Base-by-base conservation (phyloP, 1,140 invertebrate genomes). In the Ceratina japonica region DNA sequence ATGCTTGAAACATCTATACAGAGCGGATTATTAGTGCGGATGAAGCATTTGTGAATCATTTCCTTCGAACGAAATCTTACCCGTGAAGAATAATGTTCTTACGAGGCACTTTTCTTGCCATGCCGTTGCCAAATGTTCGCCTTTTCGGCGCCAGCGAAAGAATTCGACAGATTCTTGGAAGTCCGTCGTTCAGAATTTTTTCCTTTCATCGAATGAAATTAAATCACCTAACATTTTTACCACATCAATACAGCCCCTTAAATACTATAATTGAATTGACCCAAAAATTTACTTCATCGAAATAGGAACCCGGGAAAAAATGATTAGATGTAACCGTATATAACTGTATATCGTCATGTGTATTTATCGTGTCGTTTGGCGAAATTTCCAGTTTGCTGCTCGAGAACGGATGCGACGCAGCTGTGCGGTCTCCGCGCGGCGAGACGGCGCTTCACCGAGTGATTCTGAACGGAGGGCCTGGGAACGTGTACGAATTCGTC, bases 391-490 rank as follows among this genome's bases (percentile, higher is more conserved):
- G 92, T 49, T 70, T 84, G 8, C 66, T 93, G n/a, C 82, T 91
- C 22, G 82, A 90, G 37, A 89, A 86, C 49, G 91, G 91, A n/a
- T 92, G 91, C 51, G 88, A 92, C 75, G 89, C 91, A 75, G 89
- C 89, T 66, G 88, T 87, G 12, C 87, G 92, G 75, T 92, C 90
- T 7, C 90, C 90, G 10, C 84, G 90, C 31, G 92, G 92, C 2
- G 92, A 93, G 83, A 92, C 91, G 2, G 92, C 92, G 0, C 84
- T 93, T 15, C 92, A 92, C 75, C 85, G 91, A 51, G 89, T 87
- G n/a, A 90, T 92, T 27, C 74, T 89, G 31, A 90, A 89, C 58
- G 87, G 89, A 31, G 86, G 89, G 1, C 87, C 87, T 37, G 83
- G 87, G 56, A 88, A 88, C 5, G 84, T 87, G 8, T 81, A 86